Conservation (phyloP, 2,113 vertebrate genomes). For the Catharus bicknelli region DNA sequence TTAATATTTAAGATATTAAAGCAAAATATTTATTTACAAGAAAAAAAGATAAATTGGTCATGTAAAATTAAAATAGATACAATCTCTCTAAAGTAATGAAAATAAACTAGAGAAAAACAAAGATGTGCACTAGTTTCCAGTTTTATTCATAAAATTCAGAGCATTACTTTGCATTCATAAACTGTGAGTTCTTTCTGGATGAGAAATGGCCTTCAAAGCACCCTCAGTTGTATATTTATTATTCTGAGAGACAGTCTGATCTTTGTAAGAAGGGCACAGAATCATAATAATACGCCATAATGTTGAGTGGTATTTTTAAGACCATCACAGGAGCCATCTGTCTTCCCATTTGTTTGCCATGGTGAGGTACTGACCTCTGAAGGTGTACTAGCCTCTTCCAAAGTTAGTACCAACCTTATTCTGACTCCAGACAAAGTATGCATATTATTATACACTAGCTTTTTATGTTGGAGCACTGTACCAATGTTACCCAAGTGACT, state of each 20-base stretch:
- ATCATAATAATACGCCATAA: not conserved
- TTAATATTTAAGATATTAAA: not conserved
- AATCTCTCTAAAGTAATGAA: accelerated
- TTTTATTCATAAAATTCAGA: not conserved
- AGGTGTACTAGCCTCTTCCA: not conserved
- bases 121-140: not conserved
- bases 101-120: not conserved
- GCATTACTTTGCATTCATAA: not conserved
- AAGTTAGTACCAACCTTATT: not conserved
- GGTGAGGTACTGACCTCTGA: constrained; percentile 35
- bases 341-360: constrained; percentile 41
- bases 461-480: not conserved
- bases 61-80: not conserved
- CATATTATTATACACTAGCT: not conserved
- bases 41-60: accelerated
- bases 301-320: constrained; percentile 3
- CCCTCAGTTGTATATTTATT: not conserved
- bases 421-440: not conserved
- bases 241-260: not conserved
- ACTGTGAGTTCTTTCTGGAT: not conserved
- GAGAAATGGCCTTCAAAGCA: not conserved
- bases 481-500: accelerated
- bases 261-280: not conserved
- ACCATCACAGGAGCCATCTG: constrained; percentile 44
- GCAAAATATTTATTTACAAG: not conserved